phyloP scores from a whole-genome alignment of 2,888 invertebrate species.

The Trissoscelio sp. region DNA sequence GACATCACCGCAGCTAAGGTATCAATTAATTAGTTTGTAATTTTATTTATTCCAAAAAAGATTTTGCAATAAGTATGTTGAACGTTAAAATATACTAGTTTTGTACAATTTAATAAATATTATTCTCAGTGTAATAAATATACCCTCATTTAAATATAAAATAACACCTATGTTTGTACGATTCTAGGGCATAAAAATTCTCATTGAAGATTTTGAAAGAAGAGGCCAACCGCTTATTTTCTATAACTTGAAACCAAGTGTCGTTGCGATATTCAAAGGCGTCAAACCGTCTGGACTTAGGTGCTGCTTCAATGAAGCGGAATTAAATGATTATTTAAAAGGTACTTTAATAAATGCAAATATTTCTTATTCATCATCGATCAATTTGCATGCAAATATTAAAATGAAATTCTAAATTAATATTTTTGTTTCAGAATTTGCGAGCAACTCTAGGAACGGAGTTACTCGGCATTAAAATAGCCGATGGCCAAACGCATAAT shows the following conservation, averaged over 20 bases:
- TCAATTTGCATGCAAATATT: not conserved
- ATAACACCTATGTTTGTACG: not conserved
- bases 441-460: conserved; percentile 55
- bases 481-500: not conserved
- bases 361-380: not conserved
- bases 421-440: conserved; percentile 68
- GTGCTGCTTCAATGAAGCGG: conserved; percentile 85
- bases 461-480: conserved; percentile 61
- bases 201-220: conserved; percentile 86
- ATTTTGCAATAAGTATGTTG: too few relatives aligned
- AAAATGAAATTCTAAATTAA: not conserved
- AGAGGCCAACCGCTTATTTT: conserved; percentile 86
- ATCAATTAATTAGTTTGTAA: too few relatives aligned
- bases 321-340: conserved; percentile 85
- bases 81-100: too few relatives aligned
- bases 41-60: too few relatives aligned
- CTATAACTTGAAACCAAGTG: conserved; percentile 86
- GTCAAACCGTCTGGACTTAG: conserved; percentile 85
- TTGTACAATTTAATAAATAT: too few relatives aligned
- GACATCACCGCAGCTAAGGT: too few relatives aligned
- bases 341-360: conserved; percentile 76
- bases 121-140: too few relatives aligned
- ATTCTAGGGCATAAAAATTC: conserved; percentile 86
- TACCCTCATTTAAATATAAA: too few relatives aligned
- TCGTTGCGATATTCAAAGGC: conserved; percentile 85